Conservation (phyloP, 1,140 invertebrate species). For the Schlechtendalia chinensis region DNA sequence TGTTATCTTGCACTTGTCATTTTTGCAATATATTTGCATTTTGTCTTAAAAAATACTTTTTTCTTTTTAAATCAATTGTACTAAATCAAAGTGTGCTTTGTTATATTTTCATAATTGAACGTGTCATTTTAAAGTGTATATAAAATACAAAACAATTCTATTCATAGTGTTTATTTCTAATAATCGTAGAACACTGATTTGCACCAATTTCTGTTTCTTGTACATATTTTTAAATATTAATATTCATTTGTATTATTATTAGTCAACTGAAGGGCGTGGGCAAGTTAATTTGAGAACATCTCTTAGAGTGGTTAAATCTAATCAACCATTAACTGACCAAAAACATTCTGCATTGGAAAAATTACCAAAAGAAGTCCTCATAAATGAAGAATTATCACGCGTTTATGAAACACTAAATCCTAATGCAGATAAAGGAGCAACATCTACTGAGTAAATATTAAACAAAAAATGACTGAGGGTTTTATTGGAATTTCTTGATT, state of each 20-base stretch:
- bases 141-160: too few species aligned
- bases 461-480: too few species aligned
- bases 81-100: too few species aligned
- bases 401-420: slow-evolving; percentile 77
- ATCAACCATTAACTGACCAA: slow-evolving; percentile 56
- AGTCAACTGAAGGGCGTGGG: slow-evolving; percentile 89
- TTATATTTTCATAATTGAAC: too few species aligned
- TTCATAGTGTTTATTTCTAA: too few species aligned
- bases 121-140: too few species aligned
- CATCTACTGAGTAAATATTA: slow-evolving; percentile 64
- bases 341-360: slow-evolving; percentile 53
- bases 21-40: too few species aligned
- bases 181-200: too few species aligned
- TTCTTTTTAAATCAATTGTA: too few species aligned
- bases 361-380: slow-evolving; percentile 56
- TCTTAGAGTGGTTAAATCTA: slow-evolving; percentile 74
- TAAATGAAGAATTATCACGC: slow-evolving; percentile 70
- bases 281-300: slow-evolving; percentile 95
- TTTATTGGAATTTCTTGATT: too few species aligned
- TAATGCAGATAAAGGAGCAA: slow-evolving; percentile 67
- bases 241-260: slow-evolving; percentile 50
- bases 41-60: too few species aligned
- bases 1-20: too few species aligned
- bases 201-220: slow-evolving; percentile 9
- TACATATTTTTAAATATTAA: not conserved